phyloP scores from a whole-genome alignment of 2,888 invertebrate genomes.

The Hedya salicella region DNA sequence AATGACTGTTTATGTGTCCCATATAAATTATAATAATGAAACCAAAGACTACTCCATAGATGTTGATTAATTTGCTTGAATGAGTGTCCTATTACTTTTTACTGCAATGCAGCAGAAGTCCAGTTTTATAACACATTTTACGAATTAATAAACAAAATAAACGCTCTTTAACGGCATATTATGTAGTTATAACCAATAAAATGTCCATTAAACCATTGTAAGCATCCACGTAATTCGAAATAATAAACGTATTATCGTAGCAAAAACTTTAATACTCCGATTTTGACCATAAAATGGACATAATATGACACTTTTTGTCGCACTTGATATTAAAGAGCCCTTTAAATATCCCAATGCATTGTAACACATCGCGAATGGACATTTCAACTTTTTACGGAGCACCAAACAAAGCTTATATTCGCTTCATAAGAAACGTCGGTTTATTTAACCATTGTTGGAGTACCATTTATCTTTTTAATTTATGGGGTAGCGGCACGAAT shows the following conservation, averaged over 20 bases:
- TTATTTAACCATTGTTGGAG: slow-evolving; percentile 81
- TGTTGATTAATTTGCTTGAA: not conserved
- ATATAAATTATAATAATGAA: not conserved
- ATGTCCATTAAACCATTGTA: slow-evolving; percentile 24
- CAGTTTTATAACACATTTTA: not conserved
- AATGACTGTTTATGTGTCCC: too few species aligned
- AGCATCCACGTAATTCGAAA: slow-evolving; percentile 29
- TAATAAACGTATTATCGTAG: slow-evolving; percentile 26
- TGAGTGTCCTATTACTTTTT: not conserved
- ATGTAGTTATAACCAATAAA: slow-evolving; percentile 23
- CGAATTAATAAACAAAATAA: slow-evolving; percentile 2
- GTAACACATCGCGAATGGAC: slow-evolving; percentile 67
- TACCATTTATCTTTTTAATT: slow-evolving; percentile 83
- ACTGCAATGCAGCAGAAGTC: not conserved
- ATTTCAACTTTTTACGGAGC: slow-evolving; percentile 75
- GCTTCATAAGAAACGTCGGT: slow-evolving; percentile 76
- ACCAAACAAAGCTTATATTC: slow-evolving; percentile 76
- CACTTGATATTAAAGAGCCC: slow-evolving; percentile 66
- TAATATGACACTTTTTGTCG: slow-evolving; percentile 66
- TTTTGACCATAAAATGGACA: slow-evolving; percentile 65
- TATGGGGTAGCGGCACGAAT: slow-evolving; percentile 79
- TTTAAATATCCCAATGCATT: slow-evolving; percentile 71
- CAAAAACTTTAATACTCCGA: slow-evolving; percentile 45
- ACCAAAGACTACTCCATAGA: not conserved
- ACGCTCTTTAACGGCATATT: slow-evolving; percentile 1